Conservation (phyloP, 1,140 invertebrate species). For the Drosophila erecta region DNA sequence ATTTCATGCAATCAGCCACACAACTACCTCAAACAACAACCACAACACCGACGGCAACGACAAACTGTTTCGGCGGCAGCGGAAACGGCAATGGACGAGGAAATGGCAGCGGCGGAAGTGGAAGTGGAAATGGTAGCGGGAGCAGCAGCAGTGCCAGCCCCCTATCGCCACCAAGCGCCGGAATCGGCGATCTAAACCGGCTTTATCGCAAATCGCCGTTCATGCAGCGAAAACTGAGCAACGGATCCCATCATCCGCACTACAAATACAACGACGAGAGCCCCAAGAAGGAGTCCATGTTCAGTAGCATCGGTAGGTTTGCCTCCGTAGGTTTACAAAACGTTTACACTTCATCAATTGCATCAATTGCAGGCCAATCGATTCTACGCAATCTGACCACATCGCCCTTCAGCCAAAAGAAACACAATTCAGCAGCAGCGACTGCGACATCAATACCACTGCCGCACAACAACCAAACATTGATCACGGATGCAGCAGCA, state of each 20-base stretch:
- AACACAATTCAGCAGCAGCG: slow-evolving; percentile 49
- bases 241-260: slow-evolving; percentile 52
- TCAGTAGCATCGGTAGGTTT: slow-evolving; percentile 74
- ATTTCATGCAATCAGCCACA: slow-evolving; percentile 77
- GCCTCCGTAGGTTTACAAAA: too few species aligned
- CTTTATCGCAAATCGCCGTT: slow-evolving; percentile 82
- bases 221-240: slow-evolving; percentile 78
- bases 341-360: too few species aligned
- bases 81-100: slow-evolving; percentile 19
- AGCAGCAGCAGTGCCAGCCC: slow-evolving; percentile 32
- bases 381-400: slow-evolving; percentile 81
- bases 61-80: slow-evolving; percentile 56
- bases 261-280: slow-evolving; percentile 72
- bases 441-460: slow-evolving; percentile 40
- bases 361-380: slow-evolving; percentile 61
- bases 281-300: slow-evolving; percentile 81
- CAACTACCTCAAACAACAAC: slow-evolving; percentile 79
- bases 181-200: slow-evolving; percentile 56
- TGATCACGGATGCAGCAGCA: slow-evolving; percentile 29
- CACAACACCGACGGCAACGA: slow-evolving; percentile 33
- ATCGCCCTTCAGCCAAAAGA: slow-evolving; percentile 83
- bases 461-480: slow-evolving; percentile 46
- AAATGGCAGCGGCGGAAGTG: slow-evolving; percentile 17
- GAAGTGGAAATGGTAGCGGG: slow-evolving; percentile 30
- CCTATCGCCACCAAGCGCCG: slow-evolving; percentile 32